These are phyloP conservation scores for Formicarius rufipectus DNA, from an alignment of 2,113 vertebrate genomes.

Conservation along the genomic window DNA sequence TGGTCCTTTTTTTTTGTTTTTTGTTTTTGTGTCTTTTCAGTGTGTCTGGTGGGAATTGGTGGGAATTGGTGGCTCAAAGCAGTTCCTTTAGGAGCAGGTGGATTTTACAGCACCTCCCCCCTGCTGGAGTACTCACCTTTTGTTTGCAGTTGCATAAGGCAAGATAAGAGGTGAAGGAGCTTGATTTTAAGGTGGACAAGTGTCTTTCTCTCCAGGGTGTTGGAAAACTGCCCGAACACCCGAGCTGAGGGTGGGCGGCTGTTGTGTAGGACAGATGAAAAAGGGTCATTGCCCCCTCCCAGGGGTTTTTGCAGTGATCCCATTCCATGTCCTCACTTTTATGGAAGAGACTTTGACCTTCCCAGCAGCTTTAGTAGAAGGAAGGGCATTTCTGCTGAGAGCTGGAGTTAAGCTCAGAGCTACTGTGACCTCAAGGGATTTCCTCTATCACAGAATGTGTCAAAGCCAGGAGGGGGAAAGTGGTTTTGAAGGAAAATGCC, in stretches of 20 bases:
- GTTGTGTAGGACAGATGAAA: neutral
- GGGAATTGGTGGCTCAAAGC: neutral
- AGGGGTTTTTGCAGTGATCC: neutral
- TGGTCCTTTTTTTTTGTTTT: neutral
- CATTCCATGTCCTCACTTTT: neutral
- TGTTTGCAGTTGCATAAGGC: neutral
- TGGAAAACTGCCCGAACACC: neutral
- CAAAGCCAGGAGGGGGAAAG: neutral
- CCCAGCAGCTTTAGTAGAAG: neutral
- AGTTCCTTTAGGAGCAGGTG: neutral
- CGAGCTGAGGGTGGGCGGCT: neutral
- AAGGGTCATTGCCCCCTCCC: fast-evolving
- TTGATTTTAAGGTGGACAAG: neutral
- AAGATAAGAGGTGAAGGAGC: neutral
- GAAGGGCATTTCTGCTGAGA: neutral
- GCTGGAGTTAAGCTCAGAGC: neutral
- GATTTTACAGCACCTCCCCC: neutral
- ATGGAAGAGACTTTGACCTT: neutral
- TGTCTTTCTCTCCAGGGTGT: neutral
- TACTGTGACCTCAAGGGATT: neutral
- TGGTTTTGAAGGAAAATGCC: neutral
- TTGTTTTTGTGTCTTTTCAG: neutral
- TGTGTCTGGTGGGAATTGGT: neutral
- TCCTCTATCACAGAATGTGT: neutral
- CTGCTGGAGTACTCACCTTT: neutral